Conservation (phyloP, 2,888 invertebrate species). For the Pomacea canaliculata region DNA sequence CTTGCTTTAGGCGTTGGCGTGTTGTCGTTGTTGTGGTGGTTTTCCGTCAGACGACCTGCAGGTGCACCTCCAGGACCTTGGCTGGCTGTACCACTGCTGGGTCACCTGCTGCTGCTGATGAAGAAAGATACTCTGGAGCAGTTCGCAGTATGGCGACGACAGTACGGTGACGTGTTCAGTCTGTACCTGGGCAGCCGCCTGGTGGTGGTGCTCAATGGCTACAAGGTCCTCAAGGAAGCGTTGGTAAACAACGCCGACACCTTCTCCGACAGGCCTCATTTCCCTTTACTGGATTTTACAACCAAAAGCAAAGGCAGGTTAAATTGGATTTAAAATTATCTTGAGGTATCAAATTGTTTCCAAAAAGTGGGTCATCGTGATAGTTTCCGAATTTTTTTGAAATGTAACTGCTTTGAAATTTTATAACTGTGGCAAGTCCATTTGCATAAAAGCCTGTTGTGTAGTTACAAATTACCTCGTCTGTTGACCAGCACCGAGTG, state of each 20-base stretch:
- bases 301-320: too few relatives aligned
- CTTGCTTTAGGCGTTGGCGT: not conserved
- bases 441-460: too few relatives aligned
- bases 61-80: slow-evolving; percentile 14
- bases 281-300: too few relatives aligned
- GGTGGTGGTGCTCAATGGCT: slow-evolving; percentile 28
- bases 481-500: too few relatives aligned
- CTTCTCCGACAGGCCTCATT: slow-evolving; percentile 28
- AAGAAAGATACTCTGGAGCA: not conserved
- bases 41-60: not conserved
- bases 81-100: slow-evolving; percentile 1
- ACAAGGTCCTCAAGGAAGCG: slow-evolving; percentile 26
- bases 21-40: not conserved
- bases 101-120: slow-evolving; percentile 4
- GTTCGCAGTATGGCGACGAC: slow-evolving; percentile 8
- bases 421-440: too few relatives aligned
- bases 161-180: slow-evolving; percentile 23
- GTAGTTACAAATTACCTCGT: too few relatives aligned
- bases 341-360: too few relatives aligned
- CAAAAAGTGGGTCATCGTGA: too few relatives aligned
- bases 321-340: too few relatives aligned
- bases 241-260: slow-evolving; percentile 28
- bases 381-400: too few relatives aligned
- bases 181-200: slow-evolving; percentile 11
- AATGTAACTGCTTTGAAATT: too few relatives aligned